Evolutionary conservation across 2,888 invertebrate genomes (phyloP), one percentile per base, ranked within the genome.

Genomic region (Blomia tropicalis): DNA sequence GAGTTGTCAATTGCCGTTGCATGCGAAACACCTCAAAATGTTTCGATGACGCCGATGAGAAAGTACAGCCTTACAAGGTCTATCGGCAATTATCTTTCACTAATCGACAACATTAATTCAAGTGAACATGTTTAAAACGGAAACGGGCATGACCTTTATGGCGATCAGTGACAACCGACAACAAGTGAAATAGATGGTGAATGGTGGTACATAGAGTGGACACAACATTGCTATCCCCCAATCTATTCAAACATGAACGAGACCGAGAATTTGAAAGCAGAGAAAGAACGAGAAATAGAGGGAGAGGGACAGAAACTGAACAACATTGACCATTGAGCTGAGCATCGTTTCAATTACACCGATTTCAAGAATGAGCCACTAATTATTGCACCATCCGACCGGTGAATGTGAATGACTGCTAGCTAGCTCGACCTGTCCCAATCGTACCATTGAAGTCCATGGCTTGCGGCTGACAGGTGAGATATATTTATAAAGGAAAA

Each of bases 401-500:
- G 14, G 23, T 47, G 23, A 25, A n/a, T n/a, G n/a, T n/a, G n/a
- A n/a, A n/a, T n/a, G n/a, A n/a, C n/a, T n/a, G n/a, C n/a, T n/a
- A n/a, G n/a, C n/a, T n/a, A n/a, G n/a, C n/a, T n/a, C n/a, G n/a
- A n/a, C 11, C 51, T 47, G 51, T 47, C 51, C 27, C n/a, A n/a
- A n/a, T n/a, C n/a, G n/a, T n/a, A n/a, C n/a, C n/a, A n/a, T n/a
- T n/a, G n/a, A n/a, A n/a, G n/a, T n/a, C n/a, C n/a, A 7, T 47
- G 51, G 51, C 51, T 47, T n/a, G 51, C 7, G 51, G 51, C 51
- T 47, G 51, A 47, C 51, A 47, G 27, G 51, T 47, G 51, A 47
- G 51, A 47, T 47, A 47, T 47, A 47, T 47, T n/a, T n/a, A n/a
- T n/a, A n/a, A 47, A n/a, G 51, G 51, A 27, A 47, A 47, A 47